Evolutionary conservation across 1,140 invertebrate genomes (phyloP), one percentile per base, ranked within the genome.

Genomic region (Cardiocondyla obscurior): DNA sequence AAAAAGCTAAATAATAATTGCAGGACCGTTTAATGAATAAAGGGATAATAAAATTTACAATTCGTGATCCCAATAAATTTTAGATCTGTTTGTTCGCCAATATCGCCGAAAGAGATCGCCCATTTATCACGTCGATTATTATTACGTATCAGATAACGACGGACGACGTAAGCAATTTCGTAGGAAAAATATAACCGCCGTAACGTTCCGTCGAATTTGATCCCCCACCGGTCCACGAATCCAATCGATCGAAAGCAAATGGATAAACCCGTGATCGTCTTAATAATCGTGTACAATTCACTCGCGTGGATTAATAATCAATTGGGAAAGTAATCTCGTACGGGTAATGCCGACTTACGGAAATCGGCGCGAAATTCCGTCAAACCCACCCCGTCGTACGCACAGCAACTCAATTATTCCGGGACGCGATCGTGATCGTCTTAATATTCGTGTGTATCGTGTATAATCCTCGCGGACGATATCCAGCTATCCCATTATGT

Each of bases 401-500:
- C 19, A 3, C 12, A 33, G 33, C 30, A 19, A 67, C 74, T 42
- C 46, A 53, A 79, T 79, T 79, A 79, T 57, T 69, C 46, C 62
- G 36, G n/a, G 62, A 39, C 46, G 74, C 69, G 74, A 79, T 36
- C 60, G 22, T 42, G 74, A 67, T 79, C 62, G 46, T 79, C 62
- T 79, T 79, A 79, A 79, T 69, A 55, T 49, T 36, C 33, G 46
- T 25, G 33, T 69, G 25, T 79, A 69, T 6, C 14, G 2, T 6
- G 36, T 69, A 79, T 69, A 36, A 79, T 79, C 62, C 49, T 30
- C 46, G 62, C 74, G 33, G 33, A 67, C 62, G 74, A 67, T 67
- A 79, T 55, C 74, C 36, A 53, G 46, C 33, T 53, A 53, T 42
- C 36, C 77, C 25, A 86, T 87, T 87, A 86, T 70, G 64, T 86